Base-by-base conservation (phyloP, 2,797 vertebrate genomes). In the Pteropus rufus region DNA sequence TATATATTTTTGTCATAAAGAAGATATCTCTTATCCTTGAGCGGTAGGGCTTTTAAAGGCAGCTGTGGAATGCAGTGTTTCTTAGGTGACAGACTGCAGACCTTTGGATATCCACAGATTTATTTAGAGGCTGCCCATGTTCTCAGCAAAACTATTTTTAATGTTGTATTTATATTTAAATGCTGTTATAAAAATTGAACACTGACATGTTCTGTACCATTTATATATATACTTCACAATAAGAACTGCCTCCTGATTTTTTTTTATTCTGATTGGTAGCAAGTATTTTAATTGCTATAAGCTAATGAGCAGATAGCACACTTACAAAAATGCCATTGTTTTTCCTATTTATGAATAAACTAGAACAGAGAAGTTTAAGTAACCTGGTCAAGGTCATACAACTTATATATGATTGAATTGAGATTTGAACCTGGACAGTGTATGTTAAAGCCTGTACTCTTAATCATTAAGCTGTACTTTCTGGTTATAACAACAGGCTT, bases 151-250 rank as follows among this genome's bases (percentile, higher is more conserved):
- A 91, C 81, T 91, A 73, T 39, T 77, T 94, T 73, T 56, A 89
- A 56, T 75, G 18, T 84, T 69, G 1, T 94, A 29, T 93, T 97
- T 94, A 41, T 89, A 12, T 84, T 85, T 95, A 93, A 96, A 65
- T 93, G 26, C 29, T 82, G 81, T 52, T 60, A 79, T 65, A 69
- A 88, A 91, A 70, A 70, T 58, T 58, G 84, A 83, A 54, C 56
- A 19, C 18, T 65, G 36, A 29, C 65, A 76, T 49, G 18, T 79
- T n/a, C 54, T 86, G 10, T 21, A 67, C 19, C 11, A 34, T 83
- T 41, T 41, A 2, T 84, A 31, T 24, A 15, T 14, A 9, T 82
- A 87, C 29, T 93, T 85, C 41, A 85, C 75, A 81, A 11, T 89
- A 89, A 83, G 18, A 75, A 88, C 80, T 92, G 15, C 39, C 29